Evolutionary conservation across 2,888 invertebrate genomes (phyloP).

Genomic region (Sipha maydis): DNA sequence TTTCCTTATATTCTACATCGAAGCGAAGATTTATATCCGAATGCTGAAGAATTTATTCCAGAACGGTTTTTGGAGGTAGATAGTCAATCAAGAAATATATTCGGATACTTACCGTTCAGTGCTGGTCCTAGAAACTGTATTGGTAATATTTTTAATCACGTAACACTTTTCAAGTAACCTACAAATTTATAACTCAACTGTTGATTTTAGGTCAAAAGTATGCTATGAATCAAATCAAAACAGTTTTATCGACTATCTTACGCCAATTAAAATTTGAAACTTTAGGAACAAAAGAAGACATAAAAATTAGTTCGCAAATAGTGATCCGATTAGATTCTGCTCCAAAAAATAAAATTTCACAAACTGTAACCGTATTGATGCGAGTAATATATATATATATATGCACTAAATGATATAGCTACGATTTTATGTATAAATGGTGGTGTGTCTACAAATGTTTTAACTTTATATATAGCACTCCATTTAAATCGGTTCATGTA

Average conservation of each 20-base stretch:
- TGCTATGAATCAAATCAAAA: conserved; percentile 65
- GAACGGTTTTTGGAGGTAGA: conserved; percentile 67
- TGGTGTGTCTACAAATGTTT: too few relatives aligned
- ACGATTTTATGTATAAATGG: too few relatives aligned
- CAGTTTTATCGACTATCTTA: conserved; percentile 64
- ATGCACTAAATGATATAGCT: too few relatives aligned
- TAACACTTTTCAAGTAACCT: not conserved
- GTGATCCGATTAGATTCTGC: not conserved
- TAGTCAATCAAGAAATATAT: conserved; percentile 36
- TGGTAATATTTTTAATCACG: conserved; percentile 63
- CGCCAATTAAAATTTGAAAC: conserved; percentile 64
- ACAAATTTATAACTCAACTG: not conserved
- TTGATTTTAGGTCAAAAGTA: too few relatives aligned
- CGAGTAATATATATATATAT: too few relatives aligned
- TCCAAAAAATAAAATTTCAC: conserved; percentile 28
- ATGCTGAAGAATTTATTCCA: conserved; percentile 69
- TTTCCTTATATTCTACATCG: too few relatives aligned
- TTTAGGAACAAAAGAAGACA: conserved; percentile 63
- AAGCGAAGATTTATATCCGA: conserved; percentile 67
- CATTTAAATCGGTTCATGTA: too few relatives aligned
- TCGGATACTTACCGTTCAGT: conserved; percentile 68
- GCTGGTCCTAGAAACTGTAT: conserved; percentile 70
- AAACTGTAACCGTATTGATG: not conserved
- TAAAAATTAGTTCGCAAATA: conserved; percentile 40
- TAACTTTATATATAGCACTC: too few relatives aligned